Conservation (phyloP, 1,140 invertebrate genomes). For the Hyles vespertilio region DNA sequence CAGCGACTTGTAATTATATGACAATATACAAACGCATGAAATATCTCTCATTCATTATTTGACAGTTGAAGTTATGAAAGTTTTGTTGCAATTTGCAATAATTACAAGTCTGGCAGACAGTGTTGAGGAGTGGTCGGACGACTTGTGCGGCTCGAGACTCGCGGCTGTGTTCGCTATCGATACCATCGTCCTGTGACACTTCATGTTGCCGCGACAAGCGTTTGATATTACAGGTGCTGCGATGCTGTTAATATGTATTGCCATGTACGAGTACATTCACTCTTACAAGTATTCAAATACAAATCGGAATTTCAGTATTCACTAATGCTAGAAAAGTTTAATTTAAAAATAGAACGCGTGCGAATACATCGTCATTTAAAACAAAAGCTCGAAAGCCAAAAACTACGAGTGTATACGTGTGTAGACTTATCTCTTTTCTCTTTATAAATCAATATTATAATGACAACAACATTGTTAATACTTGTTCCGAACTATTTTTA, state of each 20-base stretch:
- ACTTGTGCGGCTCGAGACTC: slow-evolving; percentile 9
- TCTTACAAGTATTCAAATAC: slow-evolving; percentile 11
- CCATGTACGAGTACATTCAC: slow-evolving; percentile 14
- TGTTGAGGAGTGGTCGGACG: slow-evolving; percentile 26
- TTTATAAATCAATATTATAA: too few species aligned
- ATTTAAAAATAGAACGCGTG: too few species aligned
- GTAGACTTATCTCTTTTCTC: too few species aligned
- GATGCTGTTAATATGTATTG: slow-evolving; percentile 45
- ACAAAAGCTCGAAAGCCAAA: too few species aligned
- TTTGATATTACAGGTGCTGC: slow-evolving; percentile 46
- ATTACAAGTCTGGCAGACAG: slow-evolving; percentile 35
- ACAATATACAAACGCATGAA: slow-evolving; percentile 51
- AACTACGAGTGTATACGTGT: too few species aligned
- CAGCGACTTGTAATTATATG: slow-evolving; percentile 57
- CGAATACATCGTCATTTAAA: too few species aligned
- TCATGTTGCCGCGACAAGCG: slow-evolving; percentile 43
- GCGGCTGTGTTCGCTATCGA: slow-evolving; percentile 32
- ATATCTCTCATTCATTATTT: slow-evolving; percentile 65
- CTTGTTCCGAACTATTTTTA: too few species aligned
- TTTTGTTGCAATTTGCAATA: slow-evolving; percentile 58
- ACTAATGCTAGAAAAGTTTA: not conserved
- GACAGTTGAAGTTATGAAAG: slow-evolving; percentile 57
- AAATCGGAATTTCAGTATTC: not conserved
- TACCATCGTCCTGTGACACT: slow-evolving; percentile 42
- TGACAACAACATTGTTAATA: too few species aligned